A percentile compares a stretch with the other conserved stretches of the same genome.
Evolutionary conservation across 2,113 vertebrate genomes (phyloP).

Genomic region (Craseonycteris thonglongyai): DNA sequence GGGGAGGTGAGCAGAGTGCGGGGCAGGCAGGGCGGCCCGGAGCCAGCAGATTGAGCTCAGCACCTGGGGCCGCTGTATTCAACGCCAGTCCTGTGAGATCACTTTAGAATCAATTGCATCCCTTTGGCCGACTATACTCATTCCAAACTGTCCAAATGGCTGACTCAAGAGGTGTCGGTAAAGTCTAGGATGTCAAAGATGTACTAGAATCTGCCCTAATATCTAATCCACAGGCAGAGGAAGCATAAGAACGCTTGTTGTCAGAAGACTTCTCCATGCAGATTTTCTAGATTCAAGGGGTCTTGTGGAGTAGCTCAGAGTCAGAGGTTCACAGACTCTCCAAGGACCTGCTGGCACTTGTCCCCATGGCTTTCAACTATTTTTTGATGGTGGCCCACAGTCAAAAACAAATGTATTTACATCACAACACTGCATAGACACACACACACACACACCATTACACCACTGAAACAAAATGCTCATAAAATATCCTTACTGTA

Average conservation of each 20-base stretch:
- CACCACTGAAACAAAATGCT: not conserved
- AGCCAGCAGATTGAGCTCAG: not conserved
- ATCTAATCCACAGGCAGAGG: not conserved
- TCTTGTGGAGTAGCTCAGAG: not conserved
- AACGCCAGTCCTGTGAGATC: not conserved
- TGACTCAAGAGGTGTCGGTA: not conserved
- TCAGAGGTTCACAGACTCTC: not conserved
- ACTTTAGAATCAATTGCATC: not conserved
- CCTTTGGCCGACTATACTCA: not conserved
- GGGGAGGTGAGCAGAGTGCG: not conserved
- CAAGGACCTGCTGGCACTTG: not conserved
- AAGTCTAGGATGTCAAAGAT: not conserved
- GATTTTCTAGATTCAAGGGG: not conserved
- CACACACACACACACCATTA: not conserved
- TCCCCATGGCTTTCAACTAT: not conserved
- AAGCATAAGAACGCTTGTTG: not conserved
- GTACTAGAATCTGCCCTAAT: not conserved
- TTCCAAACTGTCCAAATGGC: not conserved
- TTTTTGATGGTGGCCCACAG: not conserved
- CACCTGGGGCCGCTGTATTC: accelerated
- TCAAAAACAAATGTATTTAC: not conserved
- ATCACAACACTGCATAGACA: not conserved
- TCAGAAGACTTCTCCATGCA: not conserved
- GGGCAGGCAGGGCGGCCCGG: not conserved
- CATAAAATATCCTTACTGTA: not conserved